These are phyloP conservation scores for Proisotoma minuta DNA, from an alignment of 2,888 invertebrate genomes.

Conservation along the genomic window DNA sequence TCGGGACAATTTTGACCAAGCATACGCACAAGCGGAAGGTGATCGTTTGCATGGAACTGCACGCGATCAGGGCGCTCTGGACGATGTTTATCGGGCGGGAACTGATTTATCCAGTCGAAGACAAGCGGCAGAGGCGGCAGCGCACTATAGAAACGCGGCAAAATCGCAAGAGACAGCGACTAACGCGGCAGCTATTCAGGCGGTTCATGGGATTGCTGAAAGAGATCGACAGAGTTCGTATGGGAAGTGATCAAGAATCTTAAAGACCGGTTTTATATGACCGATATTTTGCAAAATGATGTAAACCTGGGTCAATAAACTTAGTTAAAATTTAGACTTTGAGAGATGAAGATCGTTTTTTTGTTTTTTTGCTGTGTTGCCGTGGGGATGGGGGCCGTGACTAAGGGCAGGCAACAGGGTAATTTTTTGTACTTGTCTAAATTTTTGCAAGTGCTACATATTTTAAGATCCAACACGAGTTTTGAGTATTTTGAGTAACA, in stretches of 20 bases:
- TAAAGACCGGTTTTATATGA: too few species aligned
- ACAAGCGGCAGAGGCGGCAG: slow-evolving; percentile 27
- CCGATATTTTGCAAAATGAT: too few species aligned
- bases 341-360: too few species aligned
- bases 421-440: too few species aligned
- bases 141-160: slow-evolving; percentile 23
- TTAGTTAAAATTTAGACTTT: too few species aligned
- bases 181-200: slow-evolving; percentile 35
- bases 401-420: too few species aligned
- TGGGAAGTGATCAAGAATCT: neutral
- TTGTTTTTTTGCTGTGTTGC: too few species aligned
- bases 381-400: too few species aligned
- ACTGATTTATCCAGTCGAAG: slow-evolving; percentile 15
- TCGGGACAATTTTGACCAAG: slow-evolving; percentile 40
- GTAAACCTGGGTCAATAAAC: too few species aligned
- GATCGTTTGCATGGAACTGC: slow-evolving; percentile 6
- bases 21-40: slow-evolving; percentile 8
- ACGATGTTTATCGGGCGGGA: slow-evolving; percentile 35
- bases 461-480: too few species aligned
- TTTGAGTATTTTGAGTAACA: too few species aligned
- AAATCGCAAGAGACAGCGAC: slow-evolving; percentile 32
- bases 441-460: too few species aligned
- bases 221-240: slow-evolving; percentile 20
- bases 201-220: slow-evolving; percentile 29
- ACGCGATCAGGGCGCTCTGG: slow-evolving; percentile 33